These are phyloP conservation scores for Hypanus sabinus DNA, from an alignment of 2,113 vertebrate genomes.

Conservation along the genomic window DNA sequence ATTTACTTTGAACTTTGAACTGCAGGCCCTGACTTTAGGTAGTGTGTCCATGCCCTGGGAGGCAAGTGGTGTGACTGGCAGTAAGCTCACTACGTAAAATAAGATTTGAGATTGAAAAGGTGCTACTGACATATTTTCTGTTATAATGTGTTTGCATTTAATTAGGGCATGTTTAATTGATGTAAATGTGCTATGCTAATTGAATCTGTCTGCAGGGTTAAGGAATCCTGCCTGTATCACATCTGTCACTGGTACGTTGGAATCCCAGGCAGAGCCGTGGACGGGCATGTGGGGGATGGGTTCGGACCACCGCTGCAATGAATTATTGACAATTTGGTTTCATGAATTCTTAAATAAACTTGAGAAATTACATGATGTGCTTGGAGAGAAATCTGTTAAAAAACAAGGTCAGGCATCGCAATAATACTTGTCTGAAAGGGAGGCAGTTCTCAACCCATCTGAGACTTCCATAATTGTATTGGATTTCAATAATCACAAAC, in stretches of 20 bases:
- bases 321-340: not conserved
- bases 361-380: not conserved
- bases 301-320: not conserved
- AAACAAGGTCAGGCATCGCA: not conserved
- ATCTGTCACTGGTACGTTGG: not conserved
- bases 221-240: not conserved
- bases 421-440: not conserved
- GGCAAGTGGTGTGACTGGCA: not conserved
- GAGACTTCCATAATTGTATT: not conserved
- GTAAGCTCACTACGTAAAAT: not conserved
- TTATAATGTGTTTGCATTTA: not conserved
- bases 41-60: not conserved
- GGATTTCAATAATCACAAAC: not conserved
- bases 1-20: not conserved
- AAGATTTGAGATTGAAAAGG: not conserved
- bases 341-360: constrained; percentile 7
- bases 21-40: not conserved
- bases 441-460: not conserved
- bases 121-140: not conserved
- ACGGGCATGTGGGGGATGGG: no score
- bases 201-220: constrained; percentile 3
- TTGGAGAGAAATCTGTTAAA: not conserved
- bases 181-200: not conserved
- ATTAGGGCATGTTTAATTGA: constrained; percentile 22
- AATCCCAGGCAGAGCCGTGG: not conserved